phyloP scores from a whole-genome alignment of 2,797 vertebrate genomes.

The Synaphobranchus kaupii region DNA sequence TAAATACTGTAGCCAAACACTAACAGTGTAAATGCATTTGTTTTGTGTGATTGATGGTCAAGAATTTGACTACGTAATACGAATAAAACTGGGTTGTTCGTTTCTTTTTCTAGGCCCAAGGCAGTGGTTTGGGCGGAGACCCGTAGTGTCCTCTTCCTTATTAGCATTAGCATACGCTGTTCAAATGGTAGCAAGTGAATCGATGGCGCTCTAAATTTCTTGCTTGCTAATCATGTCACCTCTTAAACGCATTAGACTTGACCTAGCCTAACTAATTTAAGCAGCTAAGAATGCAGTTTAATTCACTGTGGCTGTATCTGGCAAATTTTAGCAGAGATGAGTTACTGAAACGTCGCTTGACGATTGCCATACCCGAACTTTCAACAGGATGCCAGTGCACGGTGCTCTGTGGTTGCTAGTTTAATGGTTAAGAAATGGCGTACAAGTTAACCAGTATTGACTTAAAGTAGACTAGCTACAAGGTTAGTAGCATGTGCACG shows the following conservation, averaged over 20 bases:
- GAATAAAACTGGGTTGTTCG: background rate
- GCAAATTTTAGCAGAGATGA: conserved; percentile 26
- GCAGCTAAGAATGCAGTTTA: background rate
- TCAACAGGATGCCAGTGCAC: background rate
- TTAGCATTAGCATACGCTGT: background rate
- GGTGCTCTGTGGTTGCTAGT: background rate
- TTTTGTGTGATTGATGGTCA: background rate
- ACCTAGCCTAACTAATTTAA: background rate
- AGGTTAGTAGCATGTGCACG: background rate
- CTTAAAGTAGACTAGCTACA: background rate
- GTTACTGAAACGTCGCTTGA: conserved; percentile 39
- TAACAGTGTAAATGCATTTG: background rate
- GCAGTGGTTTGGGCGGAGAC: conserved; percentile 24
- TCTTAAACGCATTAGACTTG: conserved; percentile 1
- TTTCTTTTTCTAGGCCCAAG: background rate
- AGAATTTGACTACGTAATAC: background rate
- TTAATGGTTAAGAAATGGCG: background rate
- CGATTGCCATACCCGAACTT: background rate
- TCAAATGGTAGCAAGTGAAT: background rate
- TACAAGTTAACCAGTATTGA: background rate
- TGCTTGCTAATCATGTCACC: conserved; percentile 1
- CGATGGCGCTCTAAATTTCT: background rate
- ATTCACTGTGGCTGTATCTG: background rate
- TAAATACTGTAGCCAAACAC: background rate
- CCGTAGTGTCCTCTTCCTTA: conserved; percentile 15